phyloP scores from a whole-genome alignment of 2,113 vertebrate genomes.

The Isichthys henryi region DNA sequence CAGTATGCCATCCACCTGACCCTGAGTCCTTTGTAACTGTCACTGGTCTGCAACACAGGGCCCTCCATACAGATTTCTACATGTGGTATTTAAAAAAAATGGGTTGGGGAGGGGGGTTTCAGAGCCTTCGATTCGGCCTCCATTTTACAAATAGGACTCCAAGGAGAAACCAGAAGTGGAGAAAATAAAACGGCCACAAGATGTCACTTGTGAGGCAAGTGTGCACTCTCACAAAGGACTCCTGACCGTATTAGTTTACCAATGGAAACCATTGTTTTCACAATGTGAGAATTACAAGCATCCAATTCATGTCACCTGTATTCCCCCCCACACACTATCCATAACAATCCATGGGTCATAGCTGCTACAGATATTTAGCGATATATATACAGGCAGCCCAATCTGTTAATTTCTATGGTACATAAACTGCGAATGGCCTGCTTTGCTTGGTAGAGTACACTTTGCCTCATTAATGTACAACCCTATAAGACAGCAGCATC shows the following conservation, averaged over 20 bases:
- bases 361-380: conserved; percentile 50
- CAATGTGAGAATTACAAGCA: conserved; percentile 59
- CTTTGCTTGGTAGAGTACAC: conserved; percentile 21
- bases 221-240: conserved; percentile 18
- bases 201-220: conserved; percentile 44
- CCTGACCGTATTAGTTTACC: conserved; percentile 57
- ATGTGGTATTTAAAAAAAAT: conserved; percentile 28
- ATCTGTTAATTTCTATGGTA: conserved; percentile 48
- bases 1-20: conserved; percentile 31
- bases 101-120: background rate
- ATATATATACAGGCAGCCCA: conserved; percentile 62
- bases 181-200: conserved; percentile 23
- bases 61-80: conserved; percentile 21
- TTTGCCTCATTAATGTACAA: conserved; percentile 42
- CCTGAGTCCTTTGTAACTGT: conserved; percentile 39
- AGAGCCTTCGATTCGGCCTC: conserved; percentile 22
- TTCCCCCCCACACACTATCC: conserved; percentile 33
- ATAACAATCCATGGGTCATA: conserved; percentile 44
- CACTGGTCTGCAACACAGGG: conserved; percentile 37
- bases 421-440: conserved; percentile 32
- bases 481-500: conserved; percentile 47
- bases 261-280: conserved; percentile 62
- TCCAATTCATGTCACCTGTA: conserved; percentile 57
- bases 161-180: conserved; percentile 5
- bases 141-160: conserved; percentile 30